Conservation (phyloP, 2,888 invertebrate species). For the Galeruca laticollis region DNA sequence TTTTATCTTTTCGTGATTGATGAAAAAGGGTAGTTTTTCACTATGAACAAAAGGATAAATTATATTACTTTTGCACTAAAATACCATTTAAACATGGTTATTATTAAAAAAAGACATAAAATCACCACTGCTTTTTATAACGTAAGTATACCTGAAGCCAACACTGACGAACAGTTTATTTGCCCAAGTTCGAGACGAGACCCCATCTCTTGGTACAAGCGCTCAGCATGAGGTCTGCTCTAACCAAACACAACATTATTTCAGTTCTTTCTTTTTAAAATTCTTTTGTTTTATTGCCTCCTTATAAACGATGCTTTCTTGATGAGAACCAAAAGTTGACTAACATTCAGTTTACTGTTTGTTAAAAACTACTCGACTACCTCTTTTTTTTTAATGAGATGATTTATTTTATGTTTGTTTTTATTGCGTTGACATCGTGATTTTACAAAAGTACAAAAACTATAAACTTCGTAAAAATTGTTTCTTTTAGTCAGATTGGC, state of each 20-base stretch:
- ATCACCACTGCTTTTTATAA: too few relatives aligned
- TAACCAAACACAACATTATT: conserved; percentile 55
- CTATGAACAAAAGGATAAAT: too few relatives aligned
- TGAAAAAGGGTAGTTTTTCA: too few relatives aligned
- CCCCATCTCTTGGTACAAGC: conserved; percentile 51
- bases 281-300: conserved; percentile 55
- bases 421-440: neutral
- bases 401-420: neutral
- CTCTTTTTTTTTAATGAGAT: conserved; percentile 11
- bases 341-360: conserved; percentile 23
- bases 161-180: conserved; percentile 32
- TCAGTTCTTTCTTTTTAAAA: conserved; percentile 50
- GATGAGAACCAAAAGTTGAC: conserved; percentile 51
- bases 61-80: too few relatives aligned
- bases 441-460: neutral
- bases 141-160: conserved; percentile 5
- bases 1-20: too few relatives aligned
- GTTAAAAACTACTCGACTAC: conserved; percentile 19
- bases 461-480: too few relatives aligned
- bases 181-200: conserved; percentile 36
- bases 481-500: too few relatives aligned
- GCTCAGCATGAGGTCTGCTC: conserved; percentile 45
- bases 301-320: conserved; percentile 46
- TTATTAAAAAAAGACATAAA: too few relatives aligned
- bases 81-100: too few relatives aligned